Evolutionary conservation across 2,888 invertebrate species (phyloP).

Genomic region (Aphelenchoides bicaudatus): DNA sequence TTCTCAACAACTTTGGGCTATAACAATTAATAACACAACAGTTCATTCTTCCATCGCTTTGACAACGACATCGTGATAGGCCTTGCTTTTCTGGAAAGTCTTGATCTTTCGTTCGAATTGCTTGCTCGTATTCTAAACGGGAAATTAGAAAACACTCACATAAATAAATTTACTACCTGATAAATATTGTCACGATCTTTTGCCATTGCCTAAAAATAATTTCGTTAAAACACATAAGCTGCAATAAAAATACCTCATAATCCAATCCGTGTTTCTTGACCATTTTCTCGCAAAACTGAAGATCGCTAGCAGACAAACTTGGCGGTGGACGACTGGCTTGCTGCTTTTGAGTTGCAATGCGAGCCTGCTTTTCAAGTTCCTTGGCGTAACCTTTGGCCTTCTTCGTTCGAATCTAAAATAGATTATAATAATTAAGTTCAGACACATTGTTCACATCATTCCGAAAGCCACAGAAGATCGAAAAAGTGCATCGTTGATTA

Average conservation of each 20-base stretch:
- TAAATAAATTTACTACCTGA: too few relatives aligned
- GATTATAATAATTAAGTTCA: slow-evolving; percentile 9
- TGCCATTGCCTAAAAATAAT: slow-evolving; percentile 49
- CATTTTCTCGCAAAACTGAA: slow-evolving; percentile 52
- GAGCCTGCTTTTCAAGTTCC: slow-evolving; percentile 35
- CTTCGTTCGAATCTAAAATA: slow-evolving; percentile 21
- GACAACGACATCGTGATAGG: slow-evolving; percentile 19
- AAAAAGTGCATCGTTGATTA: too few relatives aligned
- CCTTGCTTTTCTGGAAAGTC: slow-evolving; percentile 36
- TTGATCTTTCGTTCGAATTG: slow-evolving; percentile 51
- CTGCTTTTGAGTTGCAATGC: slow-evolving; percentile 12
- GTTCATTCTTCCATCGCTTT: slow-evolving; percentile 18
- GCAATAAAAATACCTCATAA: slow-evolving; percentile 39
- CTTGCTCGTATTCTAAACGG: slow-evolving; percentile 49
- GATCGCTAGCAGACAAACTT: slow-evolving; percentile 41
- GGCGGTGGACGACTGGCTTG: slow-evolving; percentile 29
- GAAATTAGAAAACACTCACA: too few relatives aligned
- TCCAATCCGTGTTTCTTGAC: slow-evolving; percentile 46
- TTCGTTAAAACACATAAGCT: slow-evolving; percentile 5
- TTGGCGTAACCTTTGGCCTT: slow-evolving; percentile 32
- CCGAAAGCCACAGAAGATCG: too few relatives aligned
- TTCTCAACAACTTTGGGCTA: too few relatives aligned
- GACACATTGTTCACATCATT: too few relatives aligned
- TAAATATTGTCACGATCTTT: slow-evolving; percentile 50
- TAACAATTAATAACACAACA: not conserved